phyloP scores from a whole-genome alignment of 2,797 vertebrate species.

The Microctenopoma lineatum region DNA sequence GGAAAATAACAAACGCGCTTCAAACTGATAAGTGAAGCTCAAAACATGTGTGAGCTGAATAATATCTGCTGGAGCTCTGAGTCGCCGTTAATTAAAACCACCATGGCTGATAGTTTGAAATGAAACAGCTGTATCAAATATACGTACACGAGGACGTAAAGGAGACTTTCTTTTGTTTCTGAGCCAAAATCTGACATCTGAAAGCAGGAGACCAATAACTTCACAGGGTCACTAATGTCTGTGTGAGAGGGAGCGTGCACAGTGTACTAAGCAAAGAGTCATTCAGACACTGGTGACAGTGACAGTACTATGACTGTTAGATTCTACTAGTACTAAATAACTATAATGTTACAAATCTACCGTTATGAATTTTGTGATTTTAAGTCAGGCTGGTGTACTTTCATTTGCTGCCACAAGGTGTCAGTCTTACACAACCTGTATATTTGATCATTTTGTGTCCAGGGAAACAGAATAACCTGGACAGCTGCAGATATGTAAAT shows the following conservation, averaged over 20 bases:
- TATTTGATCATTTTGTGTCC: too few relatives aligned
- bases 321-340: too few relatives aligned
- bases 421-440: slow-evolving; percentile 43
- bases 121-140: slow-evolving; percentile 43
- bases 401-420: slow-evolving; percentile 43
- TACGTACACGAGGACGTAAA: slow-evolving; percentile 24
- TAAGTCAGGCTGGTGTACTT: slow-evolving; percentile 11
- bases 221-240: background rate
- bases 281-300: background rate
- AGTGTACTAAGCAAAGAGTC: background rate
- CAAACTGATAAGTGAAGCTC: background rate
- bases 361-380: background rate
- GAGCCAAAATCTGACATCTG: slow-evolving; percentile 43
- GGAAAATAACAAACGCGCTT: background rate
- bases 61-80: background rate
- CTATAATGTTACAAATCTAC: too few relatives aligned
- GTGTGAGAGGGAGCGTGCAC: background rate
- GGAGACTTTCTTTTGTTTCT: slow-evolving; percentile 38
- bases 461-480: too few relatives aligned
- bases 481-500: background rate
- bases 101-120: slow-evolving; percentile 22
- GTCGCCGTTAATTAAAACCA: slow-evolving; percentile 36
- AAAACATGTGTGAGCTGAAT: slow-evolving; percentile 1
- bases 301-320: background rate
- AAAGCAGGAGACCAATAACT: slow-evolving; percentile 12